phyloP scores from a whole-genome alignment of 2,113 vertebrate species.

The Aptenodytes forsteri region DNA sequence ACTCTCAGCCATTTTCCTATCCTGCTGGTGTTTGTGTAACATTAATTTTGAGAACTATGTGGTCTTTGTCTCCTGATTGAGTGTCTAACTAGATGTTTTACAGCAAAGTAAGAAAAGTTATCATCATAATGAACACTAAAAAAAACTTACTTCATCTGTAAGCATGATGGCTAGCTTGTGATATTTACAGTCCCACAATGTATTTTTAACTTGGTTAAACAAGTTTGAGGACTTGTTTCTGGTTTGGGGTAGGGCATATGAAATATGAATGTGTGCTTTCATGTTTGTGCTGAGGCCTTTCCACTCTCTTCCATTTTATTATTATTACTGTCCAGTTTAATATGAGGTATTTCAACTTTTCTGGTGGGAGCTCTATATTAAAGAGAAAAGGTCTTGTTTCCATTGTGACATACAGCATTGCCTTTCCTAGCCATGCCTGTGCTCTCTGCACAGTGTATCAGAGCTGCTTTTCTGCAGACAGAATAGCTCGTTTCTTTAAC shows the following conservation, averaged over 20 bases:
- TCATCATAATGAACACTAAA: not conserved
- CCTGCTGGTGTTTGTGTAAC: not conserved
- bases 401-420: not conserved
- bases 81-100: not conserved
- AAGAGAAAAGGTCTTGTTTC: not conserved
- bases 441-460: not conserved
- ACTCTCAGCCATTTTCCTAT: not conserved
- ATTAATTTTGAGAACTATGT: not conserved
- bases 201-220: conserved; percentile 10
- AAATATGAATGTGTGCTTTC: conserved; percentile 20
- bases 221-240: not conserved
- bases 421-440: not conserved
- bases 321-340: not conserved
- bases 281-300: conserved; percentile 16
- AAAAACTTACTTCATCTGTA: not conserved
- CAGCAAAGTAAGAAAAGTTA: not conserved
- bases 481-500: not conserved
- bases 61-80: conserved; percentile 3
- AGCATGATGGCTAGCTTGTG: not conserved
- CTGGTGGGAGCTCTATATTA: not conserved
- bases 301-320: conserved; percentile 13
- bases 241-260: not conserved
- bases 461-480: not conserved
- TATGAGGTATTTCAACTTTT: not conserved
- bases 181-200: not conserved